Evolutionary conservation across 2,797 vertebrate species (phyloP).

Genomic region (Parotocinclus haroldoi): DNA sequence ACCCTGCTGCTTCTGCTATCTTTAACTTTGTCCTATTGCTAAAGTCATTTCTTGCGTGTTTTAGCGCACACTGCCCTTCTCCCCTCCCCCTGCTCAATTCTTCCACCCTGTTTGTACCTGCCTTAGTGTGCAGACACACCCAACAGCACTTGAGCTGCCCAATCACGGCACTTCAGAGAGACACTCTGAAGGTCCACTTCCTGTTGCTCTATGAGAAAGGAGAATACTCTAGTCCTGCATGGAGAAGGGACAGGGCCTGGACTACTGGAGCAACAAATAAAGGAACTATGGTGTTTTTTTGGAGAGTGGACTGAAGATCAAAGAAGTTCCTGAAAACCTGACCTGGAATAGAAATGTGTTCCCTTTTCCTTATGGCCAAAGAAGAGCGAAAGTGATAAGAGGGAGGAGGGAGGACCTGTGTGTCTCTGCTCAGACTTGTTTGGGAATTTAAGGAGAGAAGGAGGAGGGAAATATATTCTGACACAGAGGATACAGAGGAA

Average conservation of each 20-base stretch:
- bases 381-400: slow-evolving; percentile 48
- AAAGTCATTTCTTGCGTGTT: background rate
- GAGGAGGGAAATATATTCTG: slow-evolving; percentile 55
- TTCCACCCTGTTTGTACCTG: slow-evolving; percentile 66
- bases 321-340: slow-evolving; percentile 1
- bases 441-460: slow-evolving; percentile 75
- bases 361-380: slow-evolving; percentile 23
- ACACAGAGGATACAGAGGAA: slow-evolving; percentile 50
- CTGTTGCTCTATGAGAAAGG: slow-evolving; percentile 61
- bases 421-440: slow-evolving; percentile 82
- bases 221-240: slow-evolving; percentile 23
- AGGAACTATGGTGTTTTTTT: slow-evolving; percentile 15
- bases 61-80: slow-evolving; percentile 1
- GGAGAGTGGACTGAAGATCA: background rate
- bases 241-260: slow-evolving; percentile 35
- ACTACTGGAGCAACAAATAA: slow-evolving; percentile 27
- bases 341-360: slow-evolving; percentile 8
- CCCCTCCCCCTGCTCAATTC: slow-evolving; percentile 12
- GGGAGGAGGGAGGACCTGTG: slow-evolving; percentile 68
- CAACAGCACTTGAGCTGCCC: slow-evolving; percentile 56
- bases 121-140: slow-evolving; percentile 69
- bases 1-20: no score
- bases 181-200: slow-evolving; percentile 67
- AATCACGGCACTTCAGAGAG: slow-evolving; percentile 59
- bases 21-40: no score